These are phyloP conservation scores for Phymorhynchus buccinoides DNA, from an alignment of 1,140 invertebrate species.

Conservation along the genomic window DNA sequence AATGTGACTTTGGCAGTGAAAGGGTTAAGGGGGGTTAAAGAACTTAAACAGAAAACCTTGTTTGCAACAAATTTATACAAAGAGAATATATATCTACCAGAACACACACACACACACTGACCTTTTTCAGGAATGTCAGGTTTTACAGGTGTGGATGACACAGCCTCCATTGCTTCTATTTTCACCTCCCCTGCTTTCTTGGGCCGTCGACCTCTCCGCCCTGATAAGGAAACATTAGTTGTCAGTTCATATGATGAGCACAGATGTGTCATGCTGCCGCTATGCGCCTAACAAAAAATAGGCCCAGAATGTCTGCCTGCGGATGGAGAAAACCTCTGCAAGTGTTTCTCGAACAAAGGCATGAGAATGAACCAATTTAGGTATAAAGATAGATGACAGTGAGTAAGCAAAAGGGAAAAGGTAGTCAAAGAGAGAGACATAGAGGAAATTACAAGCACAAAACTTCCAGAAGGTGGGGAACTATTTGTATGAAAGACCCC, in stretches of 20 bases:
- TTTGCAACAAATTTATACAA: no score
- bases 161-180: slow-evolving; percentile 46
- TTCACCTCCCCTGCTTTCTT: slow-evolving; percentile 54
- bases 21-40: no score
- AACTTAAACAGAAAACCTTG: no score
- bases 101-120: slow-evolving; percentile 12
- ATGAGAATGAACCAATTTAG: no score
- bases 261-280: not conserved
- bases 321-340: not conserved
- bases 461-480: no score
- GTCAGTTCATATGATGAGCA: not conserved
- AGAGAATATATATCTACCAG: no score
- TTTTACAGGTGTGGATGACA: slow-evolving; percentile 44
- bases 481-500: no score
- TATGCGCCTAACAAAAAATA: not conserved
- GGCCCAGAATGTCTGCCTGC: not conserved
- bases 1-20: no score
- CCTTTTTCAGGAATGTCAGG: slow-evolving; percentile 56
- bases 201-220: slow-evolving; percentile 50
- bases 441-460: no score
- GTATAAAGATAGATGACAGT: no score
- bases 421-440: no score
- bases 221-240: slow-evolving; percentile 31
- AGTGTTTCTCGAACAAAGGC: not conserved
- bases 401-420: no score